phyloP scores from a whole-genome alignment of 2,113 vertebrate species.

The Daphoenositta chrysoptera region DNA sequence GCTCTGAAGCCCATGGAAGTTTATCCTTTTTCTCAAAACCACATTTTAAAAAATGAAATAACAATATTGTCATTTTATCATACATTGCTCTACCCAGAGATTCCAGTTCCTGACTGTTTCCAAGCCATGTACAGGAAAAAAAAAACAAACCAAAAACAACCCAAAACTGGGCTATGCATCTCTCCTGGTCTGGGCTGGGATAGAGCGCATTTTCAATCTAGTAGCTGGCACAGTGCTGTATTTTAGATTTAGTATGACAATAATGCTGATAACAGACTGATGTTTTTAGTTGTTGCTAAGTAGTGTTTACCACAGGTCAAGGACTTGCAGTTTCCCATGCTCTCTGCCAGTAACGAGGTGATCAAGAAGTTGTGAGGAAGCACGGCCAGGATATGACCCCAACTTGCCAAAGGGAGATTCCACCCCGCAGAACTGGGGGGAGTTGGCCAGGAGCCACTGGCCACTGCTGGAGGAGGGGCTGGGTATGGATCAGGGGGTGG shows the following conservation, averaged over 20 bases:
- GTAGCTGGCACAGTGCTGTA: not conserved
- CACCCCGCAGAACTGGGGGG: not conserved
- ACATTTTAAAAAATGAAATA: not conserved
- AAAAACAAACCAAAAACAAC: no score
- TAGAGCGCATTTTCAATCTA: not conserved
- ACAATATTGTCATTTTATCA: not conserved
- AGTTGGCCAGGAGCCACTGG: not conserved
- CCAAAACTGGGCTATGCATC: not conserved
- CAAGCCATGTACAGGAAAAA: rapidly evolving
- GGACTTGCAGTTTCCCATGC: not conserved
- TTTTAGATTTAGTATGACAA: not conserved
- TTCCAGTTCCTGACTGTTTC: not conserved
- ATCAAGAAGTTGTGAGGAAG: not conserved
- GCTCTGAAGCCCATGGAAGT: not conserved
- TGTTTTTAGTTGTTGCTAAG: not conserved
- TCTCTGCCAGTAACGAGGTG: not conserved
- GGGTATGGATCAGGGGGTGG: not conserved
- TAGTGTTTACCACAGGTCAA: not conserved
- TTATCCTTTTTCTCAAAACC: not conserved
- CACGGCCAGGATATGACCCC: not conserved
- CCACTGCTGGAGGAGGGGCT: not conserved
- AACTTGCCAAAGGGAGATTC: not conserved
- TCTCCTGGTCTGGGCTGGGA: not conserved
- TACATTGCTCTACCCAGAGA: not conserved
- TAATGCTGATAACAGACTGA: not conserved